Evolutionary conservation across 2,888 invertebrate species (phyloP).

Genomic region (Polyommatus iphigenia): DNA sequence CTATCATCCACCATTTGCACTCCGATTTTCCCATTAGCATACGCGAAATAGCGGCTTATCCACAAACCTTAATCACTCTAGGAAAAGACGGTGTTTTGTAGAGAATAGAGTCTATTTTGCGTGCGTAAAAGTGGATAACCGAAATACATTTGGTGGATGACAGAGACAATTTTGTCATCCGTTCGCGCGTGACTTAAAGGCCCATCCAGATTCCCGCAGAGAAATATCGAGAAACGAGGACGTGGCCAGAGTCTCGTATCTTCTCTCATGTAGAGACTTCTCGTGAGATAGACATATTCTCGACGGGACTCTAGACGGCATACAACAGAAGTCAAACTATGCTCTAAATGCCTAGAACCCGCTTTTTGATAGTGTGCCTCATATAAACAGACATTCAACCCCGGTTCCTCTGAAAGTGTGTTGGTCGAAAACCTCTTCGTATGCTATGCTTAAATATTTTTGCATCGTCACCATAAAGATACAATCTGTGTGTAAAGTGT

Average conservation of each 20-base stretch:
- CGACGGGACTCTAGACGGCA: background rate
- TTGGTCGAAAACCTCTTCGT: background rate
- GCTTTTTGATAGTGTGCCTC: conserved; percentile 5
- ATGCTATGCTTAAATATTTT: too few relatives aligned
- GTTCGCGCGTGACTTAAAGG: background rate
- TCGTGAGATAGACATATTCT: background rate
- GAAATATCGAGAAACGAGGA: background rate
- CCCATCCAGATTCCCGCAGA: background rate
- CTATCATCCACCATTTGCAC: background rate
- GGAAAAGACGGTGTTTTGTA: too few relatives aligned
- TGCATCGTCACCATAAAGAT: too few relatives aligned
- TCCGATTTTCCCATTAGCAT: too few relatives aligned
- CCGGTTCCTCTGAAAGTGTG: background rate
- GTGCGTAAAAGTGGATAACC: too few relatives aligned
- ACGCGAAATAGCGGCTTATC: too few relatives aligned
- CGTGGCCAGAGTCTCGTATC: background rate
- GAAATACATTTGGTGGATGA: background rate
- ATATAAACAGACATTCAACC: conserved; percentile 1
- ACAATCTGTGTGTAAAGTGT: too few relatives aligned
- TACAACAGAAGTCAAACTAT: conserved; percentile 2
- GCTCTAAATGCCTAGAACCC: background rate
- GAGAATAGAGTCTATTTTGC: too few relatives aligned
- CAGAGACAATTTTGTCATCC: background rate
- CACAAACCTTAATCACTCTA: too few relatives aligned
- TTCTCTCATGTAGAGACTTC: background rate